Percentiles rank a stretch among this genome's conserved stretches.
These are phyloP conservation scores for Melanostoma mellinum DNA, from an alignment of 2,888 invertebrate species.

Conservation along the genomic window DNA sequence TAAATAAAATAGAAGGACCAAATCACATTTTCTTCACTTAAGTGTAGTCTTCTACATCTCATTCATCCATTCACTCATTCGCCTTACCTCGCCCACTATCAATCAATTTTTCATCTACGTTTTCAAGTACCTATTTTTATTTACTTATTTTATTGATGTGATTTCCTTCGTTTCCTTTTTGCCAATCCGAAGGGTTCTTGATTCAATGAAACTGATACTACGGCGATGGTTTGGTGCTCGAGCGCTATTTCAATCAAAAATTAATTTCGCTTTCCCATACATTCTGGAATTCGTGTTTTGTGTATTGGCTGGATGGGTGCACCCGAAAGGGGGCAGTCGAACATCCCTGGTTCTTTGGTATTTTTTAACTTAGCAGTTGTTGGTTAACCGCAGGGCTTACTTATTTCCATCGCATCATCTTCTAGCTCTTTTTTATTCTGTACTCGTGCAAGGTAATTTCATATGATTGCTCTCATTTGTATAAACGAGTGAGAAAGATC, in stretches of 20 bases:
- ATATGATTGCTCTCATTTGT: constrained; percentile 70
- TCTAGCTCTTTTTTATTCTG: constrained; percentile 28
- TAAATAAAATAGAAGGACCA: constrained; percentile 36
- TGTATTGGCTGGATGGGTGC: neutral
- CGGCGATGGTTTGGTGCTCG: constrained; percentile 6
- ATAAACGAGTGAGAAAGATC: constrained; percentile 67
- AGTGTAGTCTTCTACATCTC: neutral
- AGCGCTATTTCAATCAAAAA: constrained; percentile 48
- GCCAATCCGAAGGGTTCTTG: constrained; percentile 16
- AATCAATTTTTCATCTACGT: constrained; percentile 39
- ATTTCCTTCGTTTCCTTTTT: constrained; percentile 57
- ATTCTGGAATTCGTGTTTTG: constrained; percentile 13
- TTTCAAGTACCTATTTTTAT: constrained; percentile 45
- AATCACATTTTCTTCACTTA: constrained; percentile 25
- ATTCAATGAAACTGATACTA: constrained; percentile 37
- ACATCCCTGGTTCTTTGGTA: neutral
- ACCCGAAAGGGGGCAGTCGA: neutral
- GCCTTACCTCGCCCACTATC: neutral
- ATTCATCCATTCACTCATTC: too few species aligned
- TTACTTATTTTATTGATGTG: constrained; percentile 62
- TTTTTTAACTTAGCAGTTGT: neutral
- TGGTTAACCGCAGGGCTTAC: constrained; percentile 3
- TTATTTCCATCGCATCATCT: constrained; percentile 2
- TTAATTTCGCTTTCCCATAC: constrained; percentile 43
- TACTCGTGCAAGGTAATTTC: constrained; percentile 61